phyloP scores from a whole-genome alignment of 1,140 invertebrate genomes.

The Oncopodura yosiiana region DNA sequence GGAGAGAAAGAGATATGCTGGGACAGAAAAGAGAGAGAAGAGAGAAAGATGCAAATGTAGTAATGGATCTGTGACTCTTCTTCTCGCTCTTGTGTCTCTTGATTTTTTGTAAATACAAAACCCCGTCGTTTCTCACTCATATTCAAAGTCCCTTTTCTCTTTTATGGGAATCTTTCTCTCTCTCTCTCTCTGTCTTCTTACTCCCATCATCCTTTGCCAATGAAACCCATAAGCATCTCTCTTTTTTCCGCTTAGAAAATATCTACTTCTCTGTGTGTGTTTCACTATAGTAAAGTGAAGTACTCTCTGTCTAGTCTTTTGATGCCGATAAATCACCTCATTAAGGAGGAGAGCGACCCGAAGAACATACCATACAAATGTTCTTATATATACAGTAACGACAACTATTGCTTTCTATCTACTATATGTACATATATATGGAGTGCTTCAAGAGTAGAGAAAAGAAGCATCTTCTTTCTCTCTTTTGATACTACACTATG shows the following conservation, averaged over 20 bases:
- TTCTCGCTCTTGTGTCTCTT: conserved; percentile 12
- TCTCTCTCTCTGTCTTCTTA: background rate
- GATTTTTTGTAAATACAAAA: conserved; percentile 26
- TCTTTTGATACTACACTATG: background rate
- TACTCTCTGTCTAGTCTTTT: conserved; percentile 21
- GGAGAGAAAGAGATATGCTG: conserved; percentile 13
- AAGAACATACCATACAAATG: background rate
- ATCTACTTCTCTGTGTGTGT: background rate
- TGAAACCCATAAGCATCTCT: conserved; percentile 31
- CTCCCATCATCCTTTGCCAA: conserved; percentile 25
- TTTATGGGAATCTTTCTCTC: conserved; percentile 13
- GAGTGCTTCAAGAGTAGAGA: too few relatives aligned
- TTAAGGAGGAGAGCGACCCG: conserved; percentile 18
- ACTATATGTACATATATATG: too few relatives aligned
- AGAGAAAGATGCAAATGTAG: conserved; percentile 32
- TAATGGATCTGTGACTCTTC: conserved; percentile 28
- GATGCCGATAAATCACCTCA: conserved; percentile 35
- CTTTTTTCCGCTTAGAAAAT: background rate
- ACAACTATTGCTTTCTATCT: too few relatives aligned
- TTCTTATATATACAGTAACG: conserved; percentile 9
- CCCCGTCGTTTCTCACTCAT: conserved; percentile 17
- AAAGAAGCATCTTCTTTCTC: too few relatives aligned
- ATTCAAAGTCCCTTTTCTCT: conserved; percentile 19
- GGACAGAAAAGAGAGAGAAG: too few relatives aligned
- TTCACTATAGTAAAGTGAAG: background rate